A percentile compares a stretch with the other conserved stretches of the same genome.
Conservation (phyloP, 2,113 vertebrate genomes). For the Periophthalmodon schlosseri region DNA sequence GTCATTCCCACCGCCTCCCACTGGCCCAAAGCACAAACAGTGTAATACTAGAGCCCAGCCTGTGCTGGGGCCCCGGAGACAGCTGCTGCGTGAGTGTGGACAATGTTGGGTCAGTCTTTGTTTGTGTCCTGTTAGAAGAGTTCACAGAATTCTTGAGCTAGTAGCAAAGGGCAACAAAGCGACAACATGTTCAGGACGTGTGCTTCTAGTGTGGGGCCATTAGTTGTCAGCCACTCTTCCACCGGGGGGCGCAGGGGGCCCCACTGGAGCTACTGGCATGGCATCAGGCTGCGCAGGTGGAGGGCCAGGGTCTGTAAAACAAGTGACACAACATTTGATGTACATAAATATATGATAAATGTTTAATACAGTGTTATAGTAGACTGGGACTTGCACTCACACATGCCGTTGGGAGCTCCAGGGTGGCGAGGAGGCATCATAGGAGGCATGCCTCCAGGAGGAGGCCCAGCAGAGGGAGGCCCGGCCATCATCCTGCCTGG, state of each 20-base stretch:
- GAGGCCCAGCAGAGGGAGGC: constrained; percentile 65
- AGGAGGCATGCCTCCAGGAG: constrained; percentile 79
- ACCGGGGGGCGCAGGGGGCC: constrained; percentile 76
- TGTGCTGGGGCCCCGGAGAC: constrained; percentile 64
- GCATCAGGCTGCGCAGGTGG: constrained; percentile 80
- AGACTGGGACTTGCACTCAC: constrained; percentile 76
- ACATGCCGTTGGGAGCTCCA: constrained; percentile 91
- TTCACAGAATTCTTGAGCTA: constrained; percentile 35
- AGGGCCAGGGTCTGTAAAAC: constrained; percentile 62
- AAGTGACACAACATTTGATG: background rate
- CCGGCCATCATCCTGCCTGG: constrained; percentile 85
- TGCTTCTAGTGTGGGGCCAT: constrained; percentile 35
- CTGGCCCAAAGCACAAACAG: constrained; percentile 58
- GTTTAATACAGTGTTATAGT: background rate
- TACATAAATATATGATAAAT: background rate
- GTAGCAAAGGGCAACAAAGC: constrained; percentile 58
- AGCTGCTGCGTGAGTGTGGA: constrained; percentile 40
- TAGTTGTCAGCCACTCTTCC: constrained; percentile 73
- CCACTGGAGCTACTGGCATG: constrained; percentile 79
- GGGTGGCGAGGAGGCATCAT: constrained; percentile 87
- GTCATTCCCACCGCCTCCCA: constrained; percentile 45
- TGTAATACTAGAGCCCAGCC: constrained; percentile 60
- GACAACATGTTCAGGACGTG: constrained; percentile 43
- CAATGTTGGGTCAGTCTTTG: constrained; percentile 40
- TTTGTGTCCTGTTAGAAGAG: constrained; percentile 22